Evolutionary conservation across 2,113 vertebrate species (phyloP).

Genomic region (Pterocles gutturalis): DNA sequence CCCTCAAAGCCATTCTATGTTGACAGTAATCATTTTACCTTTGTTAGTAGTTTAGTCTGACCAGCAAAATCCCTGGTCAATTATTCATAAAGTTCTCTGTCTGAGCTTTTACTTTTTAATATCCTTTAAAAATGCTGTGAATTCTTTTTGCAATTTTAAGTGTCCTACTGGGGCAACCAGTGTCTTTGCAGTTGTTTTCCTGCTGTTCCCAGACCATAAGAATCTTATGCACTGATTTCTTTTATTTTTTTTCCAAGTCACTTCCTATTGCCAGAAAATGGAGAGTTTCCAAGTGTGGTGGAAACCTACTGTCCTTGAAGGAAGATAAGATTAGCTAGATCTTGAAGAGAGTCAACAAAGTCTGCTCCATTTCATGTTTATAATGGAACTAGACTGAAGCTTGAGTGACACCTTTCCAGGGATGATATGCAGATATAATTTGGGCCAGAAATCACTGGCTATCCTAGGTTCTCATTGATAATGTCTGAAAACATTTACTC

Average conservation of each 20-base stretch:
- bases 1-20: not conserved
- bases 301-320: not conserved
- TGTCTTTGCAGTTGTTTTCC: not conserved
- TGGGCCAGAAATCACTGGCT: not conserved
- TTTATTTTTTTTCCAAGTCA: not conserved
- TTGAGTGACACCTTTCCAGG: not conserved
- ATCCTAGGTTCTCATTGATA: not conserved
- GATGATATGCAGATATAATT: not conserved
- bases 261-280: not conserved
- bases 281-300: not conserved
- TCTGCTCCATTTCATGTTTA: not conserved
- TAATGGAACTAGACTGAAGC: not conserved
- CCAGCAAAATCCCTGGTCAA: not conserved
- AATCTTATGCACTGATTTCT: too few species aligned
- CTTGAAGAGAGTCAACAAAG: not conserved
- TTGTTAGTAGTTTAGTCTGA: not conserved
- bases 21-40: slow-evolving; percentile 1
- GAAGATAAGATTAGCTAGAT: not conserved
- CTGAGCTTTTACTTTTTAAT: not conserved
- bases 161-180: not conserved
- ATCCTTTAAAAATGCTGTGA: not conserved
- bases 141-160: not conserved
- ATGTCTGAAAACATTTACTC: not conserved
- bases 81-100: not conserved
- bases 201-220: fast-evolving